phyloP scores from a whole-genome alignment of 2,797 vertebrate species.

The Parauchenoglanis punctatus region DNA sequence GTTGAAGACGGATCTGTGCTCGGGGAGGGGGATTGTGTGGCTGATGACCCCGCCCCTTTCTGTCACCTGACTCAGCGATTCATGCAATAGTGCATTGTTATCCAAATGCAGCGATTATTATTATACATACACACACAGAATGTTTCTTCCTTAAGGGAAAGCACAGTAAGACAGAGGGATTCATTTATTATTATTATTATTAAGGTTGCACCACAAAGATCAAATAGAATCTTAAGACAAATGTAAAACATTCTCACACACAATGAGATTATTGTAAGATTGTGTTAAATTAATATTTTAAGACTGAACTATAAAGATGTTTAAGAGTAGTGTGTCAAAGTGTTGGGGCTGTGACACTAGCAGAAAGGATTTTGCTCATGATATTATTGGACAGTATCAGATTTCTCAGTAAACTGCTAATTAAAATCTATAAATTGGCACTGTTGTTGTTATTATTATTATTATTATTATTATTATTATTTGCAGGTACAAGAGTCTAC shows the following conservation, averaged over 20 bases:
- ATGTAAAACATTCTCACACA: background rate
- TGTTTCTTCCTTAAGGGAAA: too few species aligned
- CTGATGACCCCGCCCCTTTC: slow-evolving; percentile 15
- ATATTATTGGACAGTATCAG: background rate
- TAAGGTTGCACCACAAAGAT: background rate
- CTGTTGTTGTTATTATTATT: too few species aligned
- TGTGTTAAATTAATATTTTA: background rate
- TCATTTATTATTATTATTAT: background rate
- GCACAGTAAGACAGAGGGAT: too few species aligned
- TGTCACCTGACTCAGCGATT: slow-evolving; percentile 49
- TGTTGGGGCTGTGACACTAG: background rate
- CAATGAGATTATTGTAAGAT: background rate
- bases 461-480: background rate
- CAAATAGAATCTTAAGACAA: background rate
- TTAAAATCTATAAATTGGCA: background rate
- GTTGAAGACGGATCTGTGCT: slow-evolving; percentile 10
- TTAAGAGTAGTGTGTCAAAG: background rate
- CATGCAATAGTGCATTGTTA: slow-evolving; percentile 29
- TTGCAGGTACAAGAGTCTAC: slow-evolving; percentile 91
- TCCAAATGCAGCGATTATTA: slow-evolving; percentile 11
- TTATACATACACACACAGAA: too few species aligned
- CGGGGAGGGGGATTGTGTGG: background rate
- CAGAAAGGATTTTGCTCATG: background rate
- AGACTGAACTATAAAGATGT: background rate
- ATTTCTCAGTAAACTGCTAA: too few species aligned